Base-by-base conservation (phyloP, 2,888 invertebrate genomes). In the Agrotis exclamationis region DNA sequence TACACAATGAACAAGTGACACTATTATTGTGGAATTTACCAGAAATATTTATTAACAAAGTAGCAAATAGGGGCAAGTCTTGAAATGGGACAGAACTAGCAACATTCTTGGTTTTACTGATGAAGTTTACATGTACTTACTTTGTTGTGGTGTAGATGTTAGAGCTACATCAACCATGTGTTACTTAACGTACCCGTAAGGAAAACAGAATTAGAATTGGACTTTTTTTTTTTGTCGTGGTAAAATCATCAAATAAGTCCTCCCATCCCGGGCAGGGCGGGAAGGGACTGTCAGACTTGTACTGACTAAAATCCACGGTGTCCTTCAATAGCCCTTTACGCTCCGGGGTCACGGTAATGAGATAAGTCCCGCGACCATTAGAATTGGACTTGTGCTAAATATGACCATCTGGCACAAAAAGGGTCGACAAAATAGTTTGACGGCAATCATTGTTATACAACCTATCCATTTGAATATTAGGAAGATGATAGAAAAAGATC, bases 1-100 rank as follows among this genome's bases (percentile, higher is more conserved):
- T 79, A 87, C 80, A 91, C 87, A 88, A 86, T 80, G 85, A 71
- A 71, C 66, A 79, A 85, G 71, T 85, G 89, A 86, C 88, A 87
- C 87, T 79, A 76, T 84, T 82, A 80, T 82, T 82, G 80, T 74
- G 76, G 82, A 83, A 83, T 84, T 75, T 67, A 66, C 67, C 76
- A 73, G 81, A 87, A 87, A 78, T 33, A 81, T 77, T 77, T 63
- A 70, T 48, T 60, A 65, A 80, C 82, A 74, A 74, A 20, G 82
- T 82, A 64, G n/a, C 20, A 50, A 79, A 70, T 56, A 66, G 64
- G 56, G 76, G 67, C 68, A 73, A 6, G 24, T 59, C 68, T 58
- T 58, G 44, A 39, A 63, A 47, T 45, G 24, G 22, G 22, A 45
- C 16, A 58, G 22, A 44, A 39, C 50, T 50, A 4, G 53, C 22